Conservation (phyloP, 2,113 vertebrate species). For the Dolichotis patagonum region DNA sequence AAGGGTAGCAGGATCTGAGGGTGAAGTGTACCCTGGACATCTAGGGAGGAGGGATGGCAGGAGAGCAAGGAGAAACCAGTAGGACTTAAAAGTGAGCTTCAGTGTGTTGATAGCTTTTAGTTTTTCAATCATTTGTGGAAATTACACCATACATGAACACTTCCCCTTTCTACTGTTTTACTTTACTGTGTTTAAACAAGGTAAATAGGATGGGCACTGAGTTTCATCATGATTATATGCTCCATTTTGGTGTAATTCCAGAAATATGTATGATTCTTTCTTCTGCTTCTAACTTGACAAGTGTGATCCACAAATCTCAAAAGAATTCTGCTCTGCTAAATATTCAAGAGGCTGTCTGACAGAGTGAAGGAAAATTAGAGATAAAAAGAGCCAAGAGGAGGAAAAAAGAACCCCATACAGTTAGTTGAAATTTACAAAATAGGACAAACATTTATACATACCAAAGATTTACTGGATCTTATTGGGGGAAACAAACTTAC, state of each 20-base stretch:
- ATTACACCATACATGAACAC: background rate
- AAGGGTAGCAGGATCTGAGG: background rate
- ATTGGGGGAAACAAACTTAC: conserved; percentile 65
- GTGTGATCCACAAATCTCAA: conserved; percentile 83
- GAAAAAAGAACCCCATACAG: background rate
- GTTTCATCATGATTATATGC: background rate
- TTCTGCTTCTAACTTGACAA: conserved; percentile 83
- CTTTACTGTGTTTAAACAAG: background rate
- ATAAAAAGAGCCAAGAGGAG: conserved; percentile 60
- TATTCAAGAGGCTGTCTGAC: conserved; percentile 80
- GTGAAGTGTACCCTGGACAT: background rate
- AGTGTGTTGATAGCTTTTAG: background rate
- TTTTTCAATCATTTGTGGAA: background rate
- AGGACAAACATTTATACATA: conserved; percentile 67
- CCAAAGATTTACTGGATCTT: conserved; percentile 74
- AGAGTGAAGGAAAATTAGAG: conserved; percentile 64
- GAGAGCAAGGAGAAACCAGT: background rate
- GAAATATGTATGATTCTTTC: conserved; percentile 77
- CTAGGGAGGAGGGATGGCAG: background rate
- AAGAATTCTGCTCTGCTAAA: conserved; percentile 83
- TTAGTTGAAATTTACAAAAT: conserved; percentile 61
- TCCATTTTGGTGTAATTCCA: conserved; percentile 70
- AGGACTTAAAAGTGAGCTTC: background rate
- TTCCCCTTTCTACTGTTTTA: background rate
- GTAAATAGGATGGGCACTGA: background rate